Percentiles rank a stretch among this genome's conserved stretches.
phyloP scores from a whole-genome alignment of 2,797 vertebrate genomes.

The Psittacula echo region DNA sequence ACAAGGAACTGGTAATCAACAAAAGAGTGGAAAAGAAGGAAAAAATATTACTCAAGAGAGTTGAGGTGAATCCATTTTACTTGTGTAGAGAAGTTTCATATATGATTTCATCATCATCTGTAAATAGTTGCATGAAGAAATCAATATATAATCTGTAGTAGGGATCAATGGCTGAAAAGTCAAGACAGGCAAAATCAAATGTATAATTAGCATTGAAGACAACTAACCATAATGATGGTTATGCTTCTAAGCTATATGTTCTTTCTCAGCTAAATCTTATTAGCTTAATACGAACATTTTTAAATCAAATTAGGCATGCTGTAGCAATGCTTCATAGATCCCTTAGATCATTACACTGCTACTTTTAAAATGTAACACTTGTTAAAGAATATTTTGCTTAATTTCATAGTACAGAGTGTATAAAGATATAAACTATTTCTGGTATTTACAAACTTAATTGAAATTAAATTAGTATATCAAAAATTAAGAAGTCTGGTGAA shows the following conservation, averaged over 20 bases:
- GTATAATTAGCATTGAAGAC: neutral
- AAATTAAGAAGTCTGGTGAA: neutral
- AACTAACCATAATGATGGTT: neutral
- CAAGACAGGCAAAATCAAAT: neutral
- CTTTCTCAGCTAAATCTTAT: neutral
- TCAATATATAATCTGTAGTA: neutral
- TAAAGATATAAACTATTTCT: neutral
- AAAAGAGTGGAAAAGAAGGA: neutral
- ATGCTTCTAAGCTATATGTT: neutral
- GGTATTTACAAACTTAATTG: neutral
- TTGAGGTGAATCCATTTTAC: neutral
- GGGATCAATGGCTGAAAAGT: neutral
- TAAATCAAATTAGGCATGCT: neutral
- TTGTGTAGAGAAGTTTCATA: neutral
- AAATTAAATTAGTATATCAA: neutral
- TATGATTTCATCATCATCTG: neutral
- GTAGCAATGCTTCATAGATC: neutral
- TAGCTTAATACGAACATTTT: neutral
- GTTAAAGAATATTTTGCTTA: neutral
- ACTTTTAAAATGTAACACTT: neutral
- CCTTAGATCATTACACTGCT: neutral
- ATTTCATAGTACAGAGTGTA: neutral
- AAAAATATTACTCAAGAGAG: neutral
- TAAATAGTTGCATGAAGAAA: neutral
- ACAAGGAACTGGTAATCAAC: constrained; percentile 25